These are phyloP conservation scores for Leptura quadrifasciata DNA, from an alignment of 2,888 invertebrate species.

Conservation along the genomic window DNA sequence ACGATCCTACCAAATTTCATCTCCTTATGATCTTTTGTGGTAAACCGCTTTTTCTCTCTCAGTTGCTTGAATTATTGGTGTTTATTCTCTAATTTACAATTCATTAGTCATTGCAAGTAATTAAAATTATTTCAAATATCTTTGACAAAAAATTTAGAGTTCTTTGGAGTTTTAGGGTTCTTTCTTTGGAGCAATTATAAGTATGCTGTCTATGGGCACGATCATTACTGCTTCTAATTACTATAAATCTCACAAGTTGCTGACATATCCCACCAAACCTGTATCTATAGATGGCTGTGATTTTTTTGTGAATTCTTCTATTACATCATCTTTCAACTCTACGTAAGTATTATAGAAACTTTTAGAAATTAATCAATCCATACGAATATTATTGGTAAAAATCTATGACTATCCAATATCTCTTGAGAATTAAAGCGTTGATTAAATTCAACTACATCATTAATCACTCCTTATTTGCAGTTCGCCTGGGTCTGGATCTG, in stretches of 20 bases:
- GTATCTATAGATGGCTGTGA: slow-evolving; percentile 59
- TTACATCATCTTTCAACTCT: slow-evolving; percentile 15
- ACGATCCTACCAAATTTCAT: too few species aligned
- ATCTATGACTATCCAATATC: too few species aligned
- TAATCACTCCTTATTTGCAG: slow-evolving; percentile 37
- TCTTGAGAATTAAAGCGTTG: neutral
- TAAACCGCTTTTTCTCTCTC: too few species aligned
- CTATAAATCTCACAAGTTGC: slow-evolving; percentile 56
- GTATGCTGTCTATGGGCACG: slow-evolving; percentile 45
- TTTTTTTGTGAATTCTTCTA: slow-evolving; percentile 42
- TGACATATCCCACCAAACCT: slow-evolving; percentile 57
- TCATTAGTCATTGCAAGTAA: too few species aligned
- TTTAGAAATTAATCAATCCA: too few species aligned
- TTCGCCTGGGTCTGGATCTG: slow-evolving; percentile 5
- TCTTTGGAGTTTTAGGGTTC: slow-evolving; percentile 57
- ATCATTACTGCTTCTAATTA: slow-evolving; percentile 58
- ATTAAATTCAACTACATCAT: too few species aligned
- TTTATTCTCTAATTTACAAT: too few species aligned
- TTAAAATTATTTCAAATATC: too few species aligned
- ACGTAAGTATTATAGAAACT: slow-evolving; percentile 28
- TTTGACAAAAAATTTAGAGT: too few species aligned
- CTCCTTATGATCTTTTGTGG: too few species aligned
- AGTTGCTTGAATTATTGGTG: too few species aligned
- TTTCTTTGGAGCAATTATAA: slow-evolving; percentile 59
- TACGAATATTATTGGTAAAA: too few species aligned